These are phyloP conservation scores for Pristionchus fissidentatus DNA, from an alignment of 2,888 invertebrate species.

Conservation along the genomic window DNA sequence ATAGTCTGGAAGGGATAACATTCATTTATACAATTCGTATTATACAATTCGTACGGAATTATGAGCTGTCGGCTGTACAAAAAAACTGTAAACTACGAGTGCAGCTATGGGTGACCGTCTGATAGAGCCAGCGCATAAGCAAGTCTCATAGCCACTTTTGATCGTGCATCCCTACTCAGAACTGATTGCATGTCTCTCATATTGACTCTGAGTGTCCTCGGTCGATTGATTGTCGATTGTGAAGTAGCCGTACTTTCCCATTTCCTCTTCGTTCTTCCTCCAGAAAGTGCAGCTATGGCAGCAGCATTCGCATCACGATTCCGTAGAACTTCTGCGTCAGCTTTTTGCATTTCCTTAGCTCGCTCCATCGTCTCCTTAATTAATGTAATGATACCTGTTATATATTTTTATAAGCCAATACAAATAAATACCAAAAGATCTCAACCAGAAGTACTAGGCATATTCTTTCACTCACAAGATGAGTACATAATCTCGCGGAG, in stretches of 20 bases:
- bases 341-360: conserved; percentile 48
- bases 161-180: conserved; percentile 4
- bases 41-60: too few relatives aligned
- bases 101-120: background rate
- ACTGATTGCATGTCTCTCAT: conserved; percentile 40
- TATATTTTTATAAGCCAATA: background rate
- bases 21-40: too few relatives aligned
- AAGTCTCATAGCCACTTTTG: conserved; percentile 2
- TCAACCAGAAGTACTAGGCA: too few relatives aligned
- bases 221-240: background rate
- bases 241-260: conserved; percentile 38
- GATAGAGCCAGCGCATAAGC: conserved; percentile 1
- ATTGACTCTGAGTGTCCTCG: conserved; percentile 25
- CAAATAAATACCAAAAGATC: too few relatives aligned
- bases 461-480: too few relatives aligned
- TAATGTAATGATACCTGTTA: background rate
- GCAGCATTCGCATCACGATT: conserved; percentile 48
- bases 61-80: too few relatives aligned
- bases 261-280: background rate
- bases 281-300: conserved; percentile 42
- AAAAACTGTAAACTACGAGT: too few relatives aligned
- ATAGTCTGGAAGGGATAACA: too few relatives aligned
- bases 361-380: conserved; percentile 46
- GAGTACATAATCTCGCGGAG: too few relatives aligned
- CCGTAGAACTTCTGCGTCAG: conserved; percentile 42